Evolutionary conservation across 2,888 invertebrate genomes (phyloP), one percentile per base, ranked within the genome.

Genomic region (Elysia crispata): DNA sequence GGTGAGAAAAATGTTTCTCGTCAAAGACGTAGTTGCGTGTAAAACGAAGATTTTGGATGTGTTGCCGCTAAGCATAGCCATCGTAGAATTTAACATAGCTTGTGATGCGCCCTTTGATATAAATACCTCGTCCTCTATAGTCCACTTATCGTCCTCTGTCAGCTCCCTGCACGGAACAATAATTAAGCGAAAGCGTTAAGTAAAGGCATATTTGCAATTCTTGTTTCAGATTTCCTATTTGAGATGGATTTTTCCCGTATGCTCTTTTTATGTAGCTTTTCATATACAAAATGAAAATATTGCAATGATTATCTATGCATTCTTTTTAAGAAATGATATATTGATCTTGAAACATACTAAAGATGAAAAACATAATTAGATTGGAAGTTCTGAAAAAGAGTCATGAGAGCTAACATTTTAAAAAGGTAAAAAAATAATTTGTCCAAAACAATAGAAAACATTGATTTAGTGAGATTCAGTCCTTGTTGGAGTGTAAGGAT

Each of bases 31-130:
- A 73, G 86, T 86, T 57, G 88, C 82, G 81, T 91, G 91, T 31
- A 91, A 82, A 3, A 91, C 83, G 78, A 91, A 85, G 64, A 91
- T 87, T 73, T 85, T 84, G 8, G 88, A 86, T 60, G 85, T 82
- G 80, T 83, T 86, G 20, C 83, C 82, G 23, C 85, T 81, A 3
- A 86, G 75, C 15, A 80, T 80, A 1, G 74, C 75, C 67, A 86
- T 69, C 8, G 84, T 75, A 62, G 74, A 70, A 60, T 83, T 79
- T 70, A 89, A 81, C 13, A 80, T 81, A n/a, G 54, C 70, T 23
- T 79, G 74, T 0, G 85, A 67, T n/a, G 83, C 81, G 18, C 76
- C 74, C 13, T 81, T 83, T 0, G 87, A 84, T 6, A 90, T 74
- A 31, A 87, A 80, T 49, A 87, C 84, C 54, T 86, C 85, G 28